Percentiles rank a stretch among this genome's conserved stretches.
phyloP scores from a whole-genome alignment of 2,888 invertebrate species.

The Lycaena phlaeas region DNA sequence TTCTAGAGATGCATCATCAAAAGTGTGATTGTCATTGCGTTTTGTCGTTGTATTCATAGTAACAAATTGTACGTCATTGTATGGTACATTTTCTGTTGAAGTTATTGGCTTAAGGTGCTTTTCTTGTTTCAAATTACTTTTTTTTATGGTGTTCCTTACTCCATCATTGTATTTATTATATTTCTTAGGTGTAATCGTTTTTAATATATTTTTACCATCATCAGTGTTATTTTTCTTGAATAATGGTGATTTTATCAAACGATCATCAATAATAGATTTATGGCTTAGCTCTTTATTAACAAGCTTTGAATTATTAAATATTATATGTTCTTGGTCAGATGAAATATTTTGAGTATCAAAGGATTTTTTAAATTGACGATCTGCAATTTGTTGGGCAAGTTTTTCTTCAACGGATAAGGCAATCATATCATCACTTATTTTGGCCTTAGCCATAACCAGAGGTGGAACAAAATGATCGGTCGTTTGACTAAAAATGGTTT shows the following conservation, averaged over 20 bases:
- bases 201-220: constrained; percentile 25
- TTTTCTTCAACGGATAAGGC: constrained; percentile 63
- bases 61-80: constrained; percentile 16
- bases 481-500: constrained; percentile 62
- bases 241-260: background rate
- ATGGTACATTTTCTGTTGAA: background rate
- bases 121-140: constrained; percentile 8
- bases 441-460: constrained; percentile 66
- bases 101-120: constrained; percentile 8
- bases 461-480: constrained; percentile 68
- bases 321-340: background rate
- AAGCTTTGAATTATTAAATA: background rate
- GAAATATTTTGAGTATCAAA: constrained; percentile 15
- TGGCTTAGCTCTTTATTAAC: background rate
- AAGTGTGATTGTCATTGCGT: constrained; percentile 17
- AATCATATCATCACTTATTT: constrained; percentile 63
- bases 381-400: constrained; percentile 56
- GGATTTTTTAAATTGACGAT: constrained; percentile 35
- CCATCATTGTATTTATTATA: constrained; percentile 41
- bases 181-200: constrained; percentile 45
- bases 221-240: constrained; percentile 11
- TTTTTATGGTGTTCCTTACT: constrained; percentile 34
- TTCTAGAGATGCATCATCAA: constrained; percentile 42
- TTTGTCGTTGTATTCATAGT: constrained; percentile 22
- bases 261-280: constrained; percentile 2